Base-by-base conservation (phyloP, 2,888 invertebrate species). In the Pammene fasciana region DNA sequence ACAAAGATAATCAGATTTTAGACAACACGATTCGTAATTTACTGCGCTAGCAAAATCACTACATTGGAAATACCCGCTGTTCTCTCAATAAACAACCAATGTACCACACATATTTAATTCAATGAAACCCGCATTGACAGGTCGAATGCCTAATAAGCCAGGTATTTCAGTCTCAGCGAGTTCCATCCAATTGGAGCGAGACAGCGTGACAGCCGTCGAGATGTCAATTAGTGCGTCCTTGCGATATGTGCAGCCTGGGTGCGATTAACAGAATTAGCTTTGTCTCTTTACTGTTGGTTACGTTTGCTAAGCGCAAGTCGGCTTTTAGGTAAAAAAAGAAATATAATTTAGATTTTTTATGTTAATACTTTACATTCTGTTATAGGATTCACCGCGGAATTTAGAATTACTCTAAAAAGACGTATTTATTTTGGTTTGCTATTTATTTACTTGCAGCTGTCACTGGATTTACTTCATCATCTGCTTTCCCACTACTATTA, bases 121-220 rank as follows among this genome's bases (percentile, higher is more conserved):
- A 62, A 46, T 45, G 16, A 68, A 52, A 38, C 18, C n/a, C 26
- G 34, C 41, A 62, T 36, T 54, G 57, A 65, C 64, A 68, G 45
- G 36, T 36, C 45, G 45, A 65, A 65, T 57, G 43, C 36, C 57
- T 36, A 43, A 57, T 65, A 59, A 68, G 57, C 57, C 57, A 65
- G 64, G 64, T 68, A 64, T 68, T 68, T 64, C 64, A 43, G 57
- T 50, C 50, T 52, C 59, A 43, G 48, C 56, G 50, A 64, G 65
- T 65, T 71, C 72, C 71, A 76, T 76, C 72, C 76, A 77, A 77
- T 78, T 80, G 77, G 73, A 72, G 70, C 43, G 73, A 73, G 76
- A 76, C 81, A 83, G 82, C 84, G 82, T 86, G 85, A 82, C 84
- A 82, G 82, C 80, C 79, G 78, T 86, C 83, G 76, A 74, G 81